Conservation (phyloP, 2,797 vertebrate genomes). For the Triplophysa yarkandensis region DNA sequence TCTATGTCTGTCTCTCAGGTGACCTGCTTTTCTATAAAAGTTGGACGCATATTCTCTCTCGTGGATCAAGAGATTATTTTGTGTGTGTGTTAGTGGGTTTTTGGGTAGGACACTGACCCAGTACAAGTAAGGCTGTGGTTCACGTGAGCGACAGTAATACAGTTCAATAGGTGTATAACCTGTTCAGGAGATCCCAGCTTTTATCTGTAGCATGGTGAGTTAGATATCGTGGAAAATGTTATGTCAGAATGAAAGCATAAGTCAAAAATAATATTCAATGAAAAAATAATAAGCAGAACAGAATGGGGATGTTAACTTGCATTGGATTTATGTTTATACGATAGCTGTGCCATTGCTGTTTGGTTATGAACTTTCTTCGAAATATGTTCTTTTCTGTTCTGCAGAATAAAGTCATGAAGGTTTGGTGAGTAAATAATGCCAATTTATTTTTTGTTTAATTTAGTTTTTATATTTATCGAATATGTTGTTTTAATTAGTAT, state of each 20-base stretch:
- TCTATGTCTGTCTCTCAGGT: conserved; percentile 37
- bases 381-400: too few relatives aligned
- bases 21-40: conserved; percentile 46
- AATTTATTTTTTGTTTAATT: too few relatives aligned
- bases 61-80: conserved; percentile 46
- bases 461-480: not conserved
- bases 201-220: not conserved
- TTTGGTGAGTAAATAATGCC: too few relatives aligned
- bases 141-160: not conserved
- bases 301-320: not conserved
- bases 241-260: not conserved
- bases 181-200: not conserved
- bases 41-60: conserved; percentile 43
- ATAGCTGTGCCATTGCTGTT: too few relatives aligned
- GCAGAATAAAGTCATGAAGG: too few relatives aligned
- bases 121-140: conserved; percentile 4
- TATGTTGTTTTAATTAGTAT: not conserved
- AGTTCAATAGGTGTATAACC: not conserved
- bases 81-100: conserved; percentile 53
- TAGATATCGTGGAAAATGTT: not conserved
- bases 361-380: too few relatives aligned
- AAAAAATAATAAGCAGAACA: not conserved
- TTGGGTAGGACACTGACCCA: conserved; percentile 55
- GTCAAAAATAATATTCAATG: not conserved
- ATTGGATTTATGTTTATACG: too few relatives aligned